Evolutionary conservation across 92 coral and sea anemone genomes (phyloP), one percentile per base, ranked within the genome.

Genomic region (Epizoanthus ramosus): DNA sequence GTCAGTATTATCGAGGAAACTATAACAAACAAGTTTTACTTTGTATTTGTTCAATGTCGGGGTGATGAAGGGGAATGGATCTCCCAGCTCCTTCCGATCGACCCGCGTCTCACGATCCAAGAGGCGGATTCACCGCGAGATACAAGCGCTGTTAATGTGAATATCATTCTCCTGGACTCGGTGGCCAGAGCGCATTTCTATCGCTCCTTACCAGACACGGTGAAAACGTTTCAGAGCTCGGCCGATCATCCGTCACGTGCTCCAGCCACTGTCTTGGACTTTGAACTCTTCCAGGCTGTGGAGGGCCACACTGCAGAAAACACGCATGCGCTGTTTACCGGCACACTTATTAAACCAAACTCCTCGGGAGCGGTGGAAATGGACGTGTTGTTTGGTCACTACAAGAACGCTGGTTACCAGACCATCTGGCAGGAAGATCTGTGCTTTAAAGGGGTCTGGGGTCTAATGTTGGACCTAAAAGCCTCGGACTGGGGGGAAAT

Each of bases 171-270:
- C 12, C 68, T 91, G 23, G 98, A 95, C 43, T 95, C 98, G 0
- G 83, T 93, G 28, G 88, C 97, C 57, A 83, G 98, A 57, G 92
- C 97, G 66, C 98, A 95, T 74, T 95, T 95, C 81, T 93, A 87
- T 77, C 97, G 98, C 61, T 95, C 98, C 21, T 68, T 95, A 59
- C 98, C 95, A 0, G 82, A 87, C 74, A 93, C 98, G 10, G 76
- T 89, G 16, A 84, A 88, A 57, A 60, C 81, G 7, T 89, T 95
- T 63, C 89, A 86, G 41, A 74, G 77, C 15, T 93, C 93, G 95
- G 72, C 79, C 7, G 77, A 73, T 6, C 82, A 87, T 8, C 79
- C 92, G 17, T 16, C 17, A 52, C 13, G 70, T 61, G 84, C 86
- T 18, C 92, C 93, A 8, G 95, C 98, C 8, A 45, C 83, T 50